Conservation (phyloP, 2,113 vertebrate species). For the Theristicus caerulescens region DNA sequence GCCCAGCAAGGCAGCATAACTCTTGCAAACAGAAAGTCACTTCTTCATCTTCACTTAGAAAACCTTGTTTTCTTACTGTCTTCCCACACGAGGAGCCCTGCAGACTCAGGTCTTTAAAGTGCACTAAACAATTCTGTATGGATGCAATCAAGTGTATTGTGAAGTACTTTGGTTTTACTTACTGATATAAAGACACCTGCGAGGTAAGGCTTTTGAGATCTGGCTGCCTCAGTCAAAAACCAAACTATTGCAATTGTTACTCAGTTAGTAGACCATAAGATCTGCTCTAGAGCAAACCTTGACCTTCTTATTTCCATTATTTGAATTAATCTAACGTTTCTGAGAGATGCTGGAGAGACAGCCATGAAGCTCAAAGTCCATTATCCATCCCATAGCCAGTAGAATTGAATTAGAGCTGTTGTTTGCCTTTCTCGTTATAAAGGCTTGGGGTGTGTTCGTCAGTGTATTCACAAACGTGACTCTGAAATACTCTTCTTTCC, state of each 20-base stretch:
- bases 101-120: neutral
- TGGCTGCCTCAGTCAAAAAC: neutral
- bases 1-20: constrained; percentile 12
- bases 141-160: constrained; percentile 25
- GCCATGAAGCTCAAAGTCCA: neutral
- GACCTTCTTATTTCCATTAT: neutral
- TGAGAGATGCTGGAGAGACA: neutral
- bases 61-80: neutral
- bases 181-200: neutral
- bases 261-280: neutral
- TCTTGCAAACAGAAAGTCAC: constrained; percentile 43
- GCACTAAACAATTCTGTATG: neutral
- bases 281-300: neutral
- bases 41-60: neutral
- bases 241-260: neutral
- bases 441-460: neutral
- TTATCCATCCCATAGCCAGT: neutral
- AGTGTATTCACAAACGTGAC: rapidly evolving
- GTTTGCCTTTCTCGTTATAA: neutral
- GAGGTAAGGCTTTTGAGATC: neutral
- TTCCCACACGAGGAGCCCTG: neutral
- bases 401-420: neutral
- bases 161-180: neutral
- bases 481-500: neutral
- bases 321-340: neutral